These are phyloP conservation scores for Denticeps clupeoides DNA, from an alignment of 2,797 vertebrate species.

Conservation along the genomic window DNA sequence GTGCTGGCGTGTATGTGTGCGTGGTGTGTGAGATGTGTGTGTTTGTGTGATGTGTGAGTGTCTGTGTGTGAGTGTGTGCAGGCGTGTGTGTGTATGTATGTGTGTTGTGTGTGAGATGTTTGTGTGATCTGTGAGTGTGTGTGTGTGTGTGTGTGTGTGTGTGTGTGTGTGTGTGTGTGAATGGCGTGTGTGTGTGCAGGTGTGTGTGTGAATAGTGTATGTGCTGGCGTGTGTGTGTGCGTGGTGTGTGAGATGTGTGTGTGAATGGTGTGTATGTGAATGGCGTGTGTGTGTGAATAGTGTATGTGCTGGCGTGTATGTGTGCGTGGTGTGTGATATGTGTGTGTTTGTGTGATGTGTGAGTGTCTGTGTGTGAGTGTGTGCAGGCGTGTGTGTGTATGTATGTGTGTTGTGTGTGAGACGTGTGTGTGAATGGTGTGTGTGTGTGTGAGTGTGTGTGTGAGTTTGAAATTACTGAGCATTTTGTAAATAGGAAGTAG, in stretches of 20 bases:
- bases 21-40: not conserved
- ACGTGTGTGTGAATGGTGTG: not conserved
- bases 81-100: not conserved
- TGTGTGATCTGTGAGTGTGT: not conserved
- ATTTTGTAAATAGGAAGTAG: not conserved
- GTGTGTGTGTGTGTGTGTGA: too few species aligned
- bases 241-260: too few species aligned
- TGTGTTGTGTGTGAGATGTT: not conserved
- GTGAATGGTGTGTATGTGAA: too few species aligned
- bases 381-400: not conserved
- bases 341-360: not conserved
- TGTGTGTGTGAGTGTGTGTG: too few species aligned
- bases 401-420: not conserved
- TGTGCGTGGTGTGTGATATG: not conserved
- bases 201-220: too few species aligned
- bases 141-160: too few species aligned
- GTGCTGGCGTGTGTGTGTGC: too few species aligned
- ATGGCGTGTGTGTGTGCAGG: too few species aligned
- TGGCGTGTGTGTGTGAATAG: too few species aligned
- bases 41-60: too few species aligned
- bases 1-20: not conserved
- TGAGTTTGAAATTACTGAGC: too few species aligned
- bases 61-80: not conserved
- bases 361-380: not conserved
- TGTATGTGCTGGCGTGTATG: not conserved